phyloP scores from a whole-genome alignment of 2,113 vertebrate species.

The Etheostoma spectabile region DNA sequence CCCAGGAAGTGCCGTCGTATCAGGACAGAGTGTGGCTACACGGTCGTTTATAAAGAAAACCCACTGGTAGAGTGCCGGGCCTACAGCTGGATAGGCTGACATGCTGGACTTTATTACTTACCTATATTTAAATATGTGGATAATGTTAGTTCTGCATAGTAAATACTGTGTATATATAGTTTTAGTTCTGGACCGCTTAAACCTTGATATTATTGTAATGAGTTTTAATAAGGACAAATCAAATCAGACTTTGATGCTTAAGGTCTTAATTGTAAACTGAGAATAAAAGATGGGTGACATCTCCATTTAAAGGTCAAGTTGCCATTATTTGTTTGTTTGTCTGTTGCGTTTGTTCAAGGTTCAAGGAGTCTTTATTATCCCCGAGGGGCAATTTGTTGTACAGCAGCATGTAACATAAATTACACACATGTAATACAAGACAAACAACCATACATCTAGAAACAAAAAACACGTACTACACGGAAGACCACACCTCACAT shows the following conservation, averaged over 20 bases:
- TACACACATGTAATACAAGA: no score
- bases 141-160: not conserved
- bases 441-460: no score
- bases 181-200: not conserved
- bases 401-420: no score
- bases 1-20: slow-evolving; percentile 70
- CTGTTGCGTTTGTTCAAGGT: slow-evolving; percentile 8
- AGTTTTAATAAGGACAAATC: slow-evolving; percentile 22
- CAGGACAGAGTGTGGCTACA: slow-evolving; percentile 67
- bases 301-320: not conserved
- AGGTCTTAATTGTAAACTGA: not conserved
- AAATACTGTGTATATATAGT: not conserved
- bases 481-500: no score
- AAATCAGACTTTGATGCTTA: slow-evolving; percentile 33
- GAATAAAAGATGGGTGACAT: not conserved
- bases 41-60: slow-evolving; percentile 68
- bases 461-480: no score
- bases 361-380: no score
- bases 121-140: not conserved
- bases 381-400: no score
- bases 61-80: slow-evolving; percentile 63
- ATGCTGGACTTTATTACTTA: not conserved
- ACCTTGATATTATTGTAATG: not conserved
- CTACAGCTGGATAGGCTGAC: slow-evolving; percentile 81
- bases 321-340: slow-evolving; percentile 4